Base-by-base conservation (phyloP, 2,113 vertebrate genomes). In the Glaucomys volans region DNA sequence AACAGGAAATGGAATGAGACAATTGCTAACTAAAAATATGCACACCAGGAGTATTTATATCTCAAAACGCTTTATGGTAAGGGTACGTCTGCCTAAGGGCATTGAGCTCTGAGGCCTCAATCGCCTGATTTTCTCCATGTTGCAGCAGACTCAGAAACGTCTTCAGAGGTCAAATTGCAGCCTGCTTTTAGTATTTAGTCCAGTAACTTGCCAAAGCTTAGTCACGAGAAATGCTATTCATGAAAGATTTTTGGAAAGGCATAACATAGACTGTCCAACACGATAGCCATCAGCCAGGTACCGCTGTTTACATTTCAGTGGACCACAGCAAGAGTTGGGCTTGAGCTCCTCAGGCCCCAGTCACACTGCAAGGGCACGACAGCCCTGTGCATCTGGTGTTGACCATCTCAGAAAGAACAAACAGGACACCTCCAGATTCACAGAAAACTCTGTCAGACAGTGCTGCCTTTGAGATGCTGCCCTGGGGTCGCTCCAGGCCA, bases 261-360 rank as follows among this genome's bases (percentile, higher is more conserved):
- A 14, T 16, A 4, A 3, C 6, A 13, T 52, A 5, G 13, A 42
- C 42, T 40, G 64, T 75, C 47, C 47, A 52, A 10, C 57, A 35
- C 0, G 0, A n/a, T 2, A 67, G 40, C 17, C 11, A 8, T 54
- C 13, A 94, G 71, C 18, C 37, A 50, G 22, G 8, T 22, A 24
- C 26, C 11, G 10, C 88, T 57, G 30, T 42, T 94, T 64, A 77
- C 32, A 90, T n/a, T 50, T 91, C 22, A 71, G 5, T 77, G 54
- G 88, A 22, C 32, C 24, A n/a, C 79, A 44, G 20, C 32, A 24
- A 85, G 47, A 95, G 4, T 37, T 64, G 50, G 50, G 50, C 26
- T 79, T 57, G 40, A 62, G 14, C 20, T 84, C n/a, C 64, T 95
- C 26, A 18, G 4, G 22, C 37, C 8, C 50, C 32, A 40, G 30